Conservation (phyloP, 2,113 vertebrate genomes). For the Pomatostomus ruficeps region DNA sequence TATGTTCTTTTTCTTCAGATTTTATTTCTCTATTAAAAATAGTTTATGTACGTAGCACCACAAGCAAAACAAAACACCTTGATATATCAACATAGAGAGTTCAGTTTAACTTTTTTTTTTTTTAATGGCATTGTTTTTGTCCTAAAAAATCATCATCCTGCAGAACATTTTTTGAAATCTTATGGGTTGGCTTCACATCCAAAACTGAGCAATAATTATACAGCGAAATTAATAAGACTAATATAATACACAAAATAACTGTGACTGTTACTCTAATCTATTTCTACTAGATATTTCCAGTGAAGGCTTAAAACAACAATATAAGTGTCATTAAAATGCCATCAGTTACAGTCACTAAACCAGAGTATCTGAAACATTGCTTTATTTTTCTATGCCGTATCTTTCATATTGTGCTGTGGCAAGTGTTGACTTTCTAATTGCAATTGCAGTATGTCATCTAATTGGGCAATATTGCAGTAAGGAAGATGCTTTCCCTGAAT, state of each 20-base stretch:
- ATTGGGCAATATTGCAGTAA: conserved; percentile 22
- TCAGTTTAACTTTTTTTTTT: background rate
- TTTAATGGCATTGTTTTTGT: background rate
- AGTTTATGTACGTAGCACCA: background rate
- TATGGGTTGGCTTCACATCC: background rate
- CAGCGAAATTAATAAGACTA: background rate
- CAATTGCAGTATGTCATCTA: conserved; percentile 1
- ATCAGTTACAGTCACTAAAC: conserved; percentile 54
- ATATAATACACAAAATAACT: background rate
- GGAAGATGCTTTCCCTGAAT: background rate
- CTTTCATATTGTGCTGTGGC: background rate
- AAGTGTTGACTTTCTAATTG: conserved; percentile 41
- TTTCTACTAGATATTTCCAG: background rate
- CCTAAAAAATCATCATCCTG: background rate
- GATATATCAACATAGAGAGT: background rate
- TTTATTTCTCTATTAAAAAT: background rate
- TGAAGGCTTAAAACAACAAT: conserved; percentile 12
- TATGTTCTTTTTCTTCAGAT: background rate
- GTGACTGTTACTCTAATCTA: background rate
- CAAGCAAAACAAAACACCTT: background rate
- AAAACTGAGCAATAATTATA: background rate
- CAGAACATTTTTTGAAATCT: background rate
- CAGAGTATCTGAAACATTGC: background rate
- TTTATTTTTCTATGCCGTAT: background rate
- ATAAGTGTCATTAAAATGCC: conserved; percentile 24